Base-by-base conservation (phyloP, 2,888 invertebrate genomes). In the Eristalis tenax region DNA sequence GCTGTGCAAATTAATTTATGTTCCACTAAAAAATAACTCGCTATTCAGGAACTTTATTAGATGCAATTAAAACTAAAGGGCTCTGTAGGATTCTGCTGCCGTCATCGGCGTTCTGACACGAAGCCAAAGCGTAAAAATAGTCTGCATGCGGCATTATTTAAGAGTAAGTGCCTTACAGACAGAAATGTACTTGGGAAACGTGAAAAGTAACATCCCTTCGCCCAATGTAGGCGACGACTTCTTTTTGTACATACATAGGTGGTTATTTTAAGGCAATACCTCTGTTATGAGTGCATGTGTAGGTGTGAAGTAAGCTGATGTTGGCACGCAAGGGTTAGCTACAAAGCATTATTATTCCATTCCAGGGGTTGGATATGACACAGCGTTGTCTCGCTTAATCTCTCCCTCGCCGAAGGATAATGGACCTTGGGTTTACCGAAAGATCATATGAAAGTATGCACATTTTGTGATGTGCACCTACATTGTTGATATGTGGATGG, bases 31-130 rank as follows among this genome's bases (percentile, higher is more conserved):
- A 32, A 50, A 35, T 56, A 77, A 50, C 23, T 50, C 61, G 23
- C 71, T 50, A 26, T 35, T 43, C 23, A 65, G 59, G 64, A 70
- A 66, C 66, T 71, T 77, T 59, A 66, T 65, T 71, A 66, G 61
- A 65, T 50, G 50, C 61, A 71, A 76, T 82, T 65, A 82, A 82
- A 82, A 82, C 50, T 77, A 71, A 65, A 66, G 59, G 57, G 61
- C 66, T 50, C 50, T 22, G 4, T 18, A 22, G n/a, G 71, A 65
- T 59, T 65, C 40, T 69, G 59, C 43, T 13, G 59, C 50, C 61
- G 57, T 79, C 64, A 83, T 83, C 64, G 63, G 63, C 69, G n/a
- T 64, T 63, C 64, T 38, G 50, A 66, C 83, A 78, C 74, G 83
- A 71, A 71, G 22, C 38, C 15, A 38, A 65, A 40, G 71, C 57